Evolutionary conservation across 2,888 invertebrate genomes (phyloP).

Genomic region (Leptothorax acervorum): DNA sequence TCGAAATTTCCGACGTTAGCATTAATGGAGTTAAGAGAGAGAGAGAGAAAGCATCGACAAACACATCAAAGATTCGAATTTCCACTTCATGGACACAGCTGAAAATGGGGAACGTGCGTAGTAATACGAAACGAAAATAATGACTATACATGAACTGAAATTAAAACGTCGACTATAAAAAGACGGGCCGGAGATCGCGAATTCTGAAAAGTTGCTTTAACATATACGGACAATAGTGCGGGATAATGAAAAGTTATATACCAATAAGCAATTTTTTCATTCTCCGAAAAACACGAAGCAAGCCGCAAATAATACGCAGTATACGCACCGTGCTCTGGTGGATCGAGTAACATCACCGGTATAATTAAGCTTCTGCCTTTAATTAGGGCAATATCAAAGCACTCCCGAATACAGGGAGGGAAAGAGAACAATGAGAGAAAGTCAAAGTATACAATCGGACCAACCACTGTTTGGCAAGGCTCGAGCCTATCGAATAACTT

Average conservation of each 20-base stretch:
- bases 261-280: slow-evolving; percentile 72
- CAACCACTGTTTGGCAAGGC: slow-evolving; percentile 64
- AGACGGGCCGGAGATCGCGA: neutral
- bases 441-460: slow-evolving; percentile 60
- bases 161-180: slow-evolving; percentile 19
- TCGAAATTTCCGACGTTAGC: slow-evolving; percentile 26
- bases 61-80: slow-evolving; percentile 35
- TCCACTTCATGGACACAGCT: neutral
- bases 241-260: slow-evolving; percentile 75
- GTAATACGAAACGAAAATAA: slow-evolving; percentile 18
- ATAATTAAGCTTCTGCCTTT: slow-evolving; percentile 54
- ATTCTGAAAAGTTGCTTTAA: neutral
- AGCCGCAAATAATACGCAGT: slow-evolving; percentile 31
- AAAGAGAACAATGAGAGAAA: slow-evolving; percentile 38
- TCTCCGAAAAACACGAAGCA: slow-evolving; percentile 42
- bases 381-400: slow-evolving; percentile 61
- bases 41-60: neutral
- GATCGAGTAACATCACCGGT: slow-evolving; percentile 41
- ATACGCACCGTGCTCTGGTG: neutral
- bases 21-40: slow-evolving; percentile 13
- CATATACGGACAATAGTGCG: slow-evolving; percentile 24
- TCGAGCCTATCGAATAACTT: slow-evolving; percentile 67
- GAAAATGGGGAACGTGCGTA: neutral
- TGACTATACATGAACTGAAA: neutral
- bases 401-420: neutral